phyloP scores from a whole-genome alignment of 2,888 invertebrate genomes.

The Mesoligia furuncula region DNA sequence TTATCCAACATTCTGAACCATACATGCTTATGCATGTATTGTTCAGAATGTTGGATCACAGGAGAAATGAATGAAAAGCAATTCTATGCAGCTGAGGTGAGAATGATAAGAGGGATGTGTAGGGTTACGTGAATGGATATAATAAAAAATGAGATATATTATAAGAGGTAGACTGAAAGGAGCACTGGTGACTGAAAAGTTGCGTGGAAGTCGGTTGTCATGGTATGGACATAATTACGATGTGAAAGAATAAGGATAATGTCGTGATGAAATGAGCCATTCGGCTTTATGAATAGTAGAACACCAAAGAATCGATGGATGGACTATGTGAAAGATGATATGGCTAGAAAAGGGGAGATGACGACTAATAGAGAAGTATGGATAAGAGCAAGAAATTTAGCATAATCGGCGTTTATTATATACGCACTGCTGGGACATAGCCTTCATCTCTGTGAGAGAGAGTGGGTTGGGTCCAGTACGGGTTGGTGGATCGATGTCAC shows the following conservation, averaged over 20 bases:
- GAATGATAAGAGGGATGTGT: background rate
- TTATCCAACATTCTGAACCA: too few relatives aligned
- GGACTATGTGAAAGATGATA: background rate
- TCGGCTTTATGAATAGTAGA: too few relatives aligned
- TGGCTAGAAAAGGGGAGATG: background rate
- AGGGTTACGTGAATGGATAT: background rate
- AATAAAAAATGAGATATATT: background rate
- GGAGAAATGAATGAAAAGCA: too few relatives aligned
- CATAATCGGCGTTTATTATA: background rate
- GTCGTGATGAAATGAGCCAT: too few relatives aligned
- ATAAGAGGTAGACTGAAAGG: background rate
- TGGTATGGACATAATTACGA: background rate
- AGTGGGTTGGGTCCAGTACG: background rate
- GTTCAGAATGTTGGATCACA: background rate
- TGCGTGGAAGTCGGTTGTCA: background rate
- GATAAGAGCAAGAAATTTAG: background rate
- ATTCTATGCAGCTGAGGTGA: background rate
- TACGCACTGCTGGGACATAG: background rate
- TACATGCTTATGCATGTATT: too few relatives aligned
- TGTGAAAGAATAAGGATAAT: background rate
- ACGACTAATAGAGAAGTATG: background rate
- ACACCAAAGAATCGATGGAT: too few relatives aligned
- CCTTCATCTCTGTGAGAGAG: background rate
- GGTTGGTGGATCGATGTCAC: background rate
- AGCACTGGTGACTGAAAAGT: background rate